phyloP scores from a whole-genome alignment of 2,113 vertebrate genomes.

The Brienomyrus brachyistius region DNA sequence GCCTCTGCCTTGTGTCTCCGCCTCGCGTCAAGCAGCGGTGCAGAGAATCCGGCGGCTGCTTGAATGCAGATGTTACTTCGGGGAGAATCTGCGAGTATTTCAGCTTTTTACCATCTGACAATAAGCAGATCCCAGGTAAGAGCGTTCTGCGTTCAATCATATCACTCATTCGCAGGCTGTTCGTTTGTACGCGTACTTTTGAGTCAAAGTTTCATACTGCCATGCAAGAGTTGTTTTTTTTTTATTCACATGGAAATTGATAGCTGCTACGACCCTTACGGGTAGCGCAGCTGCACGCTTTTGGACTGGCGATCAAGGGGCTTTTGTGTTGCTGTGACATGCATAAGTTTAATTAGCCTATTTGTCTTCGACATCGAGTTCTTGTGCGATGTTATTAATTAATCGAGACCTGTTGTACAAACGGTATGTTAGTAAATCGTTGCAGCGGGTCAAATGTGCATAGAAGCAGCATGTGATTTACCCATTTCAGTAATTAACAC shows the following conservation, averaged over 20 bases:
- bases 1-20: not conserved
- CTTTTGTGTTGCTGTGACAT: not conserved
- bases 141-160: not conserved
- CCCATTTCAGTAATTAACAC: not conserved
- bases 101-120: not conserved
- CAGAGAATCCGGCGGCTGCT: not conserved
- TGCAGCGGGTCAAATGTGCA: not conserved
- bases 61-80: constrained; percentile 4
- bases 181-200: constrained; percentile 11
- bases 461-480: not conserved
- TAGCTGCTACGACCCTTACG: not conserved
- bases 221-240: not conserved
- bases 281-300: not conserved
- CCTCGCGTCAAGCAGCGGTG: not conserved
- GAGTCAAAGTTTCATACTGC: constrained; percentile 24
- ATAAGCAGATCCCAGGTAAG: constrained; percentile 26
- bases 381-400: not conserved
- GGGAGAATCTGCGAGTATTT: constrained; percentile 21
- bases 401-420: not conserved
- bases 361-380: not conserved
- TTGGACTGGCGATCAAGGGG: not conserved
- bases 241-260: not conserved
- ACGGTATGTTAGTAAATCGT: not conserved
- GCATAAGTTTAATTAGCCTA: not conserved
- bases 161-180: not conserved